These are phyloP conservation scores for Philonicus albiceps DNA, from an alignment of 2,888 invertebrate genomes.

Conservation along the genomic window DNA sequence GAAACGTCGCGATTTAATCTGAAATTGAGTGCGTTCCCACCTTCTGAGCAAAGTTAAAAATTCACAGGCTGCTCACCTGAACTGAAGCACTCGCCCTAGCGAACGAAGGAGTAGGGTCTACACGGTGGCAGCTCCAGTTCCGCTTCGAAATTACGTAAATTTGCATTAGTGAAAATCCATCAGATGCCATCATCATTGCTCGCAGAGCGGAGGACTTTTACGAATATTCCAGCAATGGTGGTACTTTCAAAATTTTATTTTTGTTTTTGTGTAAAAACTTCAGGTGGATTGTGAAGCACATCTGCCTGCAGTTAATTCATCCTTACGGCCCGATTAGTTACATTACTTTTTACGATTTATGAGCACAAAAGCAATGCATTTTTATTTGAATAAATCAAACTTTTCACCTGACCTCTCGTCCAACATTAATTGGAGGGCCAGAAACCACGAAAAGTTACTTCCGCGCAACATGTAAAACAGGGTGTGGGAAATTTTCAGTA, in stretches of 20 bases:
- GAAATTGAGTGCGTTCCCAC: neutral
- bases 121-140: neutral
- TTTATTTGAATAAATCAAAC: neutral
- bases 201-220: neutral
- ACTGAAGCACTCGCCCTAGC: neutral
- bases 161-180: neutral
- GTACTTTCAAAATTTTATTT: neutral
- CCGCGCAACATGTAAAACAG: neutral
- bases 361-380: neutral
- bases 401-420: neutral
- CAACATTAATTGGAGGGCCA: neutral
- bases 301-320: neutral
- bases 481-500: neutral
- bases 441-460: neutral
- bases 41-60: neutral
- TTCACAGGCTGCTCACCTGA: neutral
- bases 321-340: neutral
- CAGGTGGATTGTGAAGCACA: neutral
- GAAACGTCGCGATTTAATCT: neutral
- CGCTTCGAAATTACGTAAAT: neutral
- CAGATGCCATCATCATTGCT: neutral
- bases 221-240: neutral
- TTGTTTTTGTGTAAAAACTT: neutral
- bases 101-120: neutral
- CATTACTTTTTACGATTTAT: neutral